These are phyloP conservation scores for Phyllotis vaccarum DNA, from an alignment of 2,797 vertebrate genomes.

Conservation along the genomic window DNA sequence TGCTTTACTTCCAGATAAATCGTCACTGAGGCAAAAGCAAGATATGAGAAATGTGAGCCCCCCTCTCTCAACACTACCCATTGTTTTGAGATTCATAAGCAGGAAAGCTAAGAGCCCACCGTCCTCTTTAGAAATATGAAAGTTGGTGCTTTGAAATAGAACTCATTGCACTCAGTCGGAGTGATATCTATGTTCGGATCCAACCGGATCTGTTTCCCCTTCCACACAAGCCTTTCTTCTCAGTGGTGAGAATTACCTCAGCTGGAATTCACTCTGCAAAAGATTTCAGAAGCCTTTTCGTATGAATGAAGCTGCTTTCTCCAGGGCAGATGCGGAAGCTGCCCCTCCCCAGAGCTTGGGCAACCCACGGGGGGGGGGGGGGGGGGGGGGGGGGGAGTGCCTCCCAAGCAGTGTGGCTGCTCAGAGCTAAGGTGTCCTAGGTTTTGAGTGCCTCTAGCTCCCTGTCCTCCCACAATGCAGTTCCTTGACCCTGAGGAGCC, in stretches of 20 bases:
- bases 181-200: slow-evolving; percentile 66
- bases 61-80: slow-evolving; percentile 62
- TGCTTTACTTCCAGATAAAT: slow-evolving; percentile 60
- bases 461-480: slow-evolving; percentile 81
- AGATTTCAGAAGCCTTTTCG: slow-evolving; percentile 54
- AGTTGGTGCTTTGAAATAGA: neutral
- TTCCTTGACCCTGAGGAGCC: slow-evolving; percentile 79
- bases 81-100: slow-evolving; percentile 72
- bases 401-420: neutral
- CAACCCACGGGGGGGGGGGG: slow-evolving; percentile 68
- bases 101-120: slow-evolving; percentile 61
- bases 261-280: slow-evolving; percentile 65
- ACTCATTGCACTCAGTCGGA: neutral
- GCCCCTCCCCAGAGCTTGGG: slow-evolving; percentile 79
- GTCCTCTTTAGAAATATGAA: slow-evolving; percentile 36
- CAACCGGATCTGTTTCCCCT: neutral
- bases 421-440: slow-evolving; percentile 4
- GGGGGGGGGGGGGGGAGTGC: slow-evolving; percentile 74
- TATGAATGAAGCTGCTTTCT: slow-evolving; percentile 81
- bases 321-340: slow-evolving; percentile 83
- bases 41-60: slow-evolving; percentile 61
- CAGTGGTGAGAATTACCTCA: slow-evolving; percentile 46
- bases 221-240: slow-evolving; percentile 56
- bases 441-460: neutral
- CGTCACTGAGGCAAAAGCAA: slow-evolving; percentile 49